Base-by-base conservation (phyloP, 1,140 invertebrate species). In the Stenopsyche tienmushanensis region DNA sequence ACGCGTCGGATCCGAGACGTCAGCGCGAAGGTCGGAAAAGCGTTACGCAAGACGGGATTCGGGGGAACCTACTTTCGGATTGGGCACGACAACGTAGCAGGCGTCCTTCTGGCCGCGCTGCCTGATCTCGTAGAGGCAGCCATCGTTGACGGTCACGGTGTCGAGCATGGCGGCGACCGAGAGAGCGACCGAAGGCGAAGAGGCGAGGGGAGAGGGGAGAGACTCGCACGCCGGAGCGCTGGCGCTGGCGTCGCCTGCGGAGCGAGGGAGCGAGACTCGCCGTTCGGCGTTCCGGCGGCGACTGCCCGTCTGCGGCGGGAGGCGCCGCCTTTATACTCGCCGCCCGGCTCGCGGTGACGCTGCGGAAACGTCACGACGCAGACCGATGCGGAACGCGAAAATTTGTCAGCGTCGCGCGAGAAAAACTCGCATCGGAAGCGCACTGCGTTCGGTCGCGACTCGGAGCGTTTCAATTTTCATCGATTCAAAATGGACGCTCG, bases 31-130 rank as follows among this genome's bases (percentile, higher is more conserved):
- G n/a, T n/a, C n/a, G n/a, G n/a, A n/a, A n/a, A n/a, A n/a, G n/a
- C n/a, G n/a, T n/a, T n/a, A n/a, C n/a, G n/a, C n/a, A n/a, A n/a
- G n/a, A n/a, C n/a, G n/a, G n/a, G n/a, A n/a, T n/a, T n/a, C n/a
- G n/a, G n/a, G n/a, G n/a, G n/a, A 5, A 34, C 29, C 75, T 83
- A 84, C 83, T 81, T 83, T 80, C 78, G 83, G 76, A 82, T 85
- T 81, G 72, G 83, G 83, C 72, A 86, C 84, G 79, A 84, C 84
- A 67, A 86, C 83, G 73, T 85, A 85, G 80, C 83, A 85, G 73
- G 84, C 82, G 60, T 84, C 81, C 67, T 80, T 78, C 66, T 83
- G 79, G 69, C 84, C 84, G 73, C 82, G 83, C 72, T 85, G 83
- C 76, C 82, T 82, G 70, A 85, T 82, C 75, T 86, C 84, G 73